Percentiles rank a stretch among this genome's conserved stretches.
Evolutionary conservation across 2,888 invertebrate species (phyloP).

Genomic region (Tachina lurida): DNA sequence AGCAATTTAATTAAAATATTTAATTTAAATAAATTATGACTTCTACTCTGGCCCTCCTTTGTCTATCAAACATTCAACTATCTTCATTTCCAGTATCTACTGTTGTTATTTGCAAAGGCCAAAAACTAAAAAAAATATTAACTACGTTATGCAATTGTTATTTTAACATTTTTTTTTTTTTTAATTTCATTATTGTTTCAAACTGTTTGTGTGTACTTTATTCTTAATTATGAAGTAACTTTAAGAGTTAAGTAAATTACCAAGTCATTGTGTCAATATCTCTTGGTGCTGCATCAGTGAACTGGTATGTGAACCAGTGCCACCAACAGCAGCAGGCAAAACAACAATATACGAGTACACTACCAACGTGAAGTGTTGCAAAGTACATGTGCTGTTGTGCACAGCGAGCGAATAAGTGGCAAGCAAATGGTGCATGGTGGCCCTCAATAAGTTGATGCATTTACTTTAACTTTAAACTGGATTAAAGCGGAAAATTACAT

Average conservation of each 20-base stretch:
- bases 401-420: slow-evolving; percentile 24
- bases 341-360: slow-evolving; percentile 15
- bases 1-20: no score
- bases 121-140: slow-evolving; percentile 45
- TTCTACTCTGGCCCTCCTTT: slow-evolving; percentile 2
- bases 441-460: slow-evolving; percentile 11
- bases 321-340: neutral
- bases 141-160: slow-evolving; percentile 54
- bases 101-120: slow-evolving; percentile 53
- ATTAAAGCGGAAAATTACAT: slow-evolving; percentile 34
- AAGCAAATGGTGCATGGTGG: slow-evolving; percentile 1
- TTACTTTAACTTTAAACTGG: slow-evolving; percentile 28
- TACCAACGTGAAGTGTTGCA: slow-evolving; percentile 1
- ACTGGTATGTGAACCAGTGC: slow-evolving; percentile 52
- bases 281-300: slow-evolving; percentile 56
- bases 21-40: neutral
- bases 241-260: slow-evolving; percentile 58
- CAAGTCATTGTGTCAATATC: slow-evolving; percentile 68
- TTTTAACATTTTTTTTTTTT: slow-evolving; percentile 31
- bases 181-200: slow-evolving; percentile 36
- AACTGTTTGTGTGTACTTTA: slow-evolving; percentile 8
- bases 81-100: neutral
- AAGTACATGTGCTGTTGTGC: slow-evolving; percentile 12
- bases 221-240: slow-evolving; percentile 46
- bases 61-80: neutral